Evolutionary conservation across 2,797 vertebrate genomes (phyloP), one percentile per base, ranked within the genome.

Genomic region (Myripristis jacobus): DNA sequence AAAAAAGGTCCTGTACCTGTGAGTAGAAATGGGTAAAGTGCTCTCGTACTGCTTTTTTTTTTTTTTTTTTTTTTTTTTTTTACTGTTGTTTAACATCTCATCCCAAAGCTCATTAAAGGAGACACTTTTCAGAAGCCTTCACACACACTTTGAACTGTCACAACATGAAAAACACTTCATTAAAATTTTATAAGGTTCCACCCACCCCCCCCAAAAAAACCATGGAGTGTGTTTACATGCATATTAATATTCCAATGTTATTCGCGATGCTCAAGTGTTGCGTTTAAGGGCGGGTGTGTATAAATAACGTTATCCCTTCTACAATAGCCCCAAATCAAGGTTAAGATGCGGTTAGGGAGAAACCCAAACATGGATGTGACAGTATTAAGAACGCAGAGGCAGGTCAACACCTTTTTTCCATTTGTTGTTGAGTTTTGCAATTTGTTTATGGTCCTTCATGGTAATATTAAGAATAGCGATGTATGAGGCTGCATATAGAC

Each of bases 11-110:
- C 66, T 0, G 41, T 66, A 52, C 70, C 51, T 58, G 34, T 19
- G 13, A 73, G 81, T 61, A 68, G 11, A 70, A 64, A 54, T 74
- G 21, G 13, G 22, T 41, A 15, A 77, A 73, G 60, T 50, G 31
- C 70, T 70, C 66, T 24, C 25, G 57, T 52, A 51, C 41, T 34
- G 56, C 43, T 29, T 0, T 43, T 44, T n/a, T n/a, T n/a, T n/a
- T n/a, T n/a, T n/a, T n/a, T n/a, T n/a, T n/a, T 29, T 0, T 43
- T 44, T n/a, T n/a, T n/a, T n/a, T n/a, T n/a, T n/a, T n/a, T n/a
- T n/a, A 41, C 18, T 34, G 38, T 27, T 15, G 27, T 56, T 16
- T 19, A 9, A 36, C 16, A 8, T 13, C 18, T 56, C 60, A 44
- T 52, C 52, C 56, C 34, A 47, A 48, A 50, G 36, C 56, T 43